phyloP scores from a whole-genome alignment of 2,113 vertebrate genomes.

The Piaya cayana region DNA sequence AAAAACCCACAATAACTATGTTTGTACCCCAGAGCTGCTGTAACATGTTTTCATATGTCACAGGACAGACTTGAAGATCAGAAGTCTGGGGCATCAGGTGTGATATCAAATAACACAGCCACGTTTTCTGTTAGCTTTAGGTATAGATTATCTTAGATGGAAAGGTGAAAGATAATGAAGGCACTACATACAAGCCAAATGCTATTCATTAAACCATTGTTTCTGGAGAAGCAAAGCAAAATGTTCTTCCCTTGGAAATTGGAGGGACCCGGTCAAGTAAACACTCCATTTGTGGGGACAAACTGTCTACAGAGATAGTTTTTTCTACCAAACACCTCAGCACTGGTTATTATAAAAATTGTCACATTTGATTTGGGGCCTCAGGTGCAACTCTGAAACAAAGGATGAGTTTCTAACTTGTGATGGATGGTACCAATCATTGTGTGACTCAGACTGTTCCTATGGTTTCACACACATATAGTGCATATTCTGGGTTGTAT shows the following conservation, averaged over 20 bases:
- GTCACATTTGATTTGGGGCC: conserved; percentile 64
- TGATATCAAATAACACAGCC: neutral
- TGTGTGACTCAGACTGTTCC: conserved; percentile 45
- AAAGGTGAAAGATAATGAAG: neutral
- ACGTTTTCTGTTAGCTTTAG: neutral
- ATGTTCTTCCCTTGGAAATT: conserved; percentile 25
- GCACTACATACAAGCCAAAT: neutral
- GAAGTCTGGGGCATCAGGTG: neutral
- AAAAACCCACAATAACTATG: neutral
- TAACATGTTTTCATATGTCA: neutral
- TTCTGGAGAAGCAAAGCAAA: conserved; percentile 47
- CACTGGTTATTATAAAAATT: neutral
- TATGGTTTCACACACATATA: conserved; percentile 22
- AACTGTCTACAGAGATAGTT: neutral
- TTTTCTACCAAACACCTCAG: conserved; percentile 23
- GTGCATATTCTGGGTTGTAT: conserved; percentile 5
- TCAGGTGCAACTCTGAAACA: conserved; percentile 49
- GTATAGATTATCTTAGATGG: neutral
- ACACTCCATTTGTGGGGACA: conserved; percentile 17
- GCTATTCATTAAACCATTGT: conserved; percentile 13
- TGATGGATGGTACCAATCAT: conserved; percentile 65
- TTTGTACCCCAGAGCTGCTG: neutral
- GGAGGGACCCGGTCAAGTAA: neutral
- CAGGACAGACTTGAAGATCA: neutral
- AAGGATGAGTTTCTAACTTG: conserved; percentile 42